Evolutionary conservation across 1,140 invertebrate species (phyloP).

Genomic region (Drosophila burlai): DNA sequence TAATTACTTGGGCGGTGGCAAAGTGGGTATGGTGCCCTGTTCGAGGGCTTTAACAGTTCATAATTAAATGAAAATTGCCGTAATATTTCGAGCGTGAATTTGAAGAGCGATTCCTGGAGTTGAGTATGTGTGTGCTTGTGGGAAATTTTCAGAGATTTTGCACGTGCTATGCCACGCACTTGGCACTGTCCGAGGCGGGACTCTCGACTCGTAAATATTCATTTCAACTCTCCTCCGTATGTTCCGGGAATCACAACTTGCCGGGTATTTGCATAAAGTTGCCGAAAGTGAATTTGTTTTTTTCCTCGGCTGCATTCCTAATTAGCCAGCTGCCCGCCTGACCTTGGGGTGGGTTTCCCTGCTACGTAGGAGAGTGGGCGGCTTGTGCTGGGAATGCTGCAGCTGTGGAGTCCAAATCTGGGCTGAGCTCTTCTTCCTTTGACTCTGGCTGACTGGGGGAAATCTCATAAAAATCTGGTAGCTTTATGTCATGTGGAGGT

Average conservation of each 20-base stretch:
- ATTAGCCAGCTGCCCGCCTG: slow-evolving; percentile 58
- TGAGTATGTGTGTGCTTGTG: slow-evolving; percentile 49
- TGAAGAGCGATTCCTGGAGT: slow-evolving; percentile 50
- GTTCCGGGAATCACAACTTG: slow-evolving; percentile 43
- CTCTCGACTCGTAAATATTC: slow-evolving; percentile 74
- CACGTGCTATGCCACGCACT: slow-evolving; percentile 65
- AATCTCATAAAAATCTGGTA: slow-evolving; percentile 55
- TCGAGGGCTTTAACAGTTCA: slow-evolving; percentile 56
- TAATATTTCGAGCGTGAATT: slow-evolving; percentile 78
- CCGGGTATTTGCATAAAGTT: slow-evolving; percentile 77
- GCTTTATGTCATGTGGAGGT: slow-evolving; percentile 46
- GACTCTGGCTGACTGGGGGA: slow-evolving; percentile 18
- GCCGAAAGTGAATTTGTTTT: slow-evolving; percentile 53
- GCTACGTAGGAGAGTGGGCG: not conserved
- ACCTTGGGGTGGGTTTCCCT: slow-evolving; percentile 55
- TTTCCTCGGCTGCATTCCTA: slow-evolving; percentile 63
- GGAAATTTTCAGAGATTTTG: slow-evolving; percentile 71
- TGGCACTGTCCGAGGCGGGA: slow-evolving; percentile 13
- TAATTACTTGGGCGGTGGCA: slow-evolving; percentile 56
- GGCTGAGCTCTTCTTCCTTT: slow-evolving; percentile 51
- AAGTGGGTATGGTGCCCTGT: not conserved
- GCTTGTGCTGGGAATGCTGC: slow-evolving; percentile 49
- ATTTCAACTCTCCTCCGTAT: slow-evolving; percentile 68
- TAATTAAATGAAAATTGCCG: slow-evolving; percentile 81
- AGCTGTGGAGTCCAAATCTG: slow-evolving; percentile 64